These are phyloP conservation scores for Rhynchotus rufescens DNA, from an alignment of 2,797 vertebrate genomes.

Conservation along the genomic window DNA sequence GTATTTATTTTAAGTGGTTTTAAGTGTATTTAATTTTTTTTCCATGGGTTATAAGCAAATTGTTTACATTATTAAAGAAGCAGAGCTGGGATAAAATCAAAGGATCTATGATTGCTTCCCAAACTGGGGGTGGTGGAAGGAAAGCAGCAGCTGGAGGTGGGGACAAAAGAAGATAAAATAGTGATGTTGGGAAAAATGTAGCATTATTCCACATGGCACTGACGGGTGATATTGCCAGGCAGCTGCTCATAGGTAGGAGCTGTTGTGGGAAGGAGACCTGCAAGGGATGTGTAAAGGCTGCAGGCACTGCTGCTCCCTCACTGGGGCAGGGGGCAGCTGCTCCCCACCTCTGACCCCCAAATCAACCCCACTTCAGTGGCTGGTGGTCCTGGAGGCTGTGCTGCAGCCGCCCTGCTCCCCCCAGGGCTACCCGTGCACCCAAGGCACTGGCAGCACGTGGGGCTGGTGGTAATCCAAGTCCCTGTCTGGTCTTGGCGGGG, in stretches of 20 bases:
- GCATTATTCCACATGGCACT: not conserved
- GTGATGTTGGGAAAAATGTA: not conserved
- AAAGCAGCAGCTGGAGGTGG: conserved; percentile 44
- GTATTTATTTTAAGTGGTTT: conserved; percentile 74
- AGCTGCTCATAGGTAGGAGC: conserved; percentile 50
- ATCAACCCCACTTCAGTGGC: not conserved
- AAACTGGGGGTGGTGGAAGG: conserved; percentile 9
- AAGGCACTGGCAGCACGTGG: too few relatives aligned
- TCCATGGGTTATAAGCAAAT: conserved; percentile 22
- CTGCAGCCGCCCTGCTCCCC: not conserved
- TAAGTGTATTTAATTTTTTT: conserved; percentile 70
- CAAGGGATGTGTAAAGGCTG: not conserved
- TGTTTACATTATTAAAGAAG: conserved; percentile 35
- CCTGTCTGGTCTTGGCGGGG: too few relatives aligned
- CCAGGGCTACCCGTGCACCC: not conserved
- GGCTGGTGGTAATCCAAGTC: not conserved
- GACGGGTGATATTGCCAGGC: conserved; percentile 50
- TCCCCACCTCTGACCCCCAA: not conserved
- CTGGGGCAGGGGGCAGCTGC: not conserved
- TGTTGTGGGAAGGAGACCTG: not conserved
- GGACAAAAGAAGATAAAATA: conserved; percentile 31
- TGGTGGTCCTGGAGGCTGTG: not conserved
- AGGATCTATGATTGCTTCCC: not conserved
- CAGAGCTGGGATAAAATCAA: conserved; percentile 26
- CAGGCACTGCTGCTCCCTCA: not conserved